Evolutionary conservation across 2,888 invertebrate genomes (phyloP).

Genomic region (Pogonocherus hispidulus): DNA sequence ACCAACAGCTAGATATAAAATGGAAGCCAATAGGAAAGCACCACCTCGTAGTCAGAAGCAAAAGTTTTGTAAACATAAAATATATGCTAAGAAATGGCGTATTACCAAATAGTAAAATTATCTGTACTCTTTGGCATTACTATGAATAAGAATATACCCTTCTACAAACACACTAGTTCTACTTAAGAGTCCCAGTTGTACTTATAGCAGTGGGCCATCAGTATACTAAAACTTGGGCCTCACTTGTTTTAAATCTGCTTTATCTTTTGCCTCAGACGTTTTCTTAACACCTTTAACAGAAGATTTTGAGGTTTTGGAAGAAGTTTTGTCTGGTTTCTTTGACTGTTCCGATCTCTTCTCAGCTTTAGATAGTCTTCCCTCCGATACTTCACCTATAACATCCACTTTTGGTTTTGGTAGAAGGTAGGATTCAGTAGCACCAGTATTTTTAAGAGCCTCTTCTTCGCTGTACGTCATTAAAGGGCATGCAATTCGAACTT

Average conservation of each 20-base stretch:
- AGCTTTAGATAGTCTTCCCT: slow-evolving; percentile 26
- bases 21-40: too few relatives aligned
- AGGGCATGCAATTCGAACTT: slow-evolving; percentile 59
- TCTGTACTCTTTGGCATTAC: too few relatives aligned
- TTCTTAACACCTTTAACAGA: slow-evolving; percentile 22
- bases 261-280: neutral
- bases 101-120: too few relatives aligned
- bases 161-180: neutral
- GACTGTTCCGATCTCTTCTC: slow-evolving; percentile 23
- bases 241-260: slow-evolving; percentile 15
- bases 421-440: slow-evolving; percentile 62
- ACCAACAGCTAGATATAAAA: too few relatives aligned
- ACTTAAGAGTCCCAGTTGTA: too few relatives aligned
- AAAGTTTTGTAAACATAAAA: too few relatives aligned
- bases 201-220: too few relatives aligned
- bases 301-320: slow-evolving; percentile 27
- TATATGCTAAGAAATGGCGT: too few relatives aligned
- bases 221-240: too few relatives aligned
- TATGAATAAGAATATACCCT: neutral
- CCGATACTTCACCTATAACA: slow-evolving; percentile 7
- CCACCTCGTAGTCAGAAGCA: too few relatives aligned
- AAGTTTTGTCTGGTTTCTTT: slow-evolving; percentile 23
- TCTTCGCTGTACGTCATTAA: slow-evolving; percentile 59
- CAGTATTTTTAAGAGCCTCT: slow-evolving; percentile 59
- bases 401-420: slow-evolving; percentile 53